phyloP scores from a whole-genome alignment of 2,113 vertebrate genomes.

The Aviceda subcristata region DNA sequence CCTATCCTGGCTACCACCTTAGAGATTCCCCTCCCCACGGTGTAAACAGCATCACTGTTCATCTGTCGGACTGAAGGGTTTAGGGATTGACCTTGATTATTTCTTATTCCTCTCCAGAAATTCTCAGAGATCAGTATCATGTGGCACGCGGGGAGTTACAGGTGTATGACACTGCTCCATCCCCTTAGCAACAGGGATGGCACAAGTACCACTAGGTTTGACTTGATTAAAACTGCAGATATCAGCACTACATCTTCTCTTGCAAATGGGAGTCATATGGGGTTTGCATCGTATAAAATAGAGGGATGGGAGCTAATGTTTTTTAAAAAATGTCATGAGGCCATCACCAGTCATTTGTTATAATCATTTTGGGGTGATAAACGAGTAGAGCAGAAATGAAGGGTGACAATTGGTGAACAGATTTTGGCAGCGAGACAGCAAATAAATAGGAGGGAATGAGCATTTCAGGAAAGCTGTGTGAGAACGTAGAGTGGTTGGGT shows the following conservation, averaged over 20 bases:
- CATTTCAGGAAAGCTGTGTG: not conserved
- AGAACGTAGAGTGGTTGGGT: not conserved
- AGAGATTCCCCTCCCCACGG: too few species aligned
- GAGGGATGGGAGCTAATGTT: not conserved
- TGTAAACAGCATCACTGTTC: not conserved
- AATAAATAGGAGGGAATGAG: constrained; percentile 36
- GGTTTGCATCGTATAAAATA: not conserved
- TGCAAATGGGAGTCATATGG: not conserved
- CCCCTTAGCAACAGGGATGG: not conserved
- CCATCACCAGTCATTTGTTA: not conserved
- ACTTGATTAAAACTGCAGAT: not conserved
- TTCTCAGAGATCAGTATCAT: not conserved
- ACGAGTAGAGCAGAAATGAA: not conserved
- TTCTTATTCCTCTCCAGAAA: not conserved
- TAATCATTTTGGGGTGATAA: not conserved
- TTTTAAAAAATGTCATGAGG: not conserved
- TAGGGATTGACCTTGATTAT: not conserved
- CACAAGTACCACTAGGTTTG: not conserved
- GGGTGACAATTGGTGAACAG: constrained; percentile 44
- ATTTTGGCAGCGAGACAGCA: constrained; percentile 23
- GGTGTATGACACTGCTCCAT: not conserved
- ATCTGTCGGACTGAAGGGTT: not conserved
- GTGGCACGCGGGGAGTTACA: not conserved
- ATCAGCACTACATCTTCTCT: not conserved
- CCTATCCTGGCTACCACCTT: too few species aligned